Evolutionary conservation across 1,140 invertebrate species (phyloP).

Genomic region (Ceratosolen fusciceps): DNA sequence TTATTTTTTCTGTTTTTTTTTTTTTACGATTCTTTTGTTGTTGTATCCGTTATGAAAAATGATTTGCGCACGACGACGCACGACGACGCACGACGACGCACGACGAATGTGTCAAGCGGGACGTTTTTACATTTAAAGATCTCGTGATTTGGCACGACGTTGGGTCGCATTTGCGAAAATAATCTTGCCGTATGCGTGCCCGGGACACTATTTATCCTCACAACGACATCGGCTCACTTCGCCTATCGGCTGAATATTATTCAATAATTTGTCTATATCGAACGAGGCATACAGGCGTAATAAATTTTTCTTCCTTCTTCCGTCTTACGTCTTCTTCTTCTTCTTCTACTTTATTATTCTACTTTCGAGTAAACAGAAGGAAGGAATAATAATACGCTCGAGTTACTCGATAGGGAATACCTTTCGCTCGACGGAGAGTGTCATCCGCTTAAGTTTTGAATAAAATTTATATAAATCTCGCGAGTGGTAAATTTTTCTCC

Average conservation of each 20-base stretch:
- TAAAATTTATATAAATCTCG: constrained; percentile 20
- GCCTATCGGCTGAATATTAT: too few relatives aligned
- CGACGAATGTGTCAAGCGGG: neutral
- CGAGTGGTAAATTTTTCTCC: neutral
- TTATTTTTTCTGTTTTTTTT: too few relatives aligned
- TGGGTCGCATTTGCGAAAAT: neutral
- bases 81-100: neutral
- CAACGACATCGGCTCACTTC: too few relatives aligned
- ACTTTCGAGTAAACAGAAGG: neutral
- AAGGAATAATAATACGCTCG: neutral
- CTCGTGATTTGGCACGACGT: neutral
- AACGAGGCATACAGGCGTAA: too few relatives aligned
- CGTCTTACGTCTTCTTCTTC: too few relatives aligned
- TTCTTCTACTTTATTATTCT: too few relatives aligned
- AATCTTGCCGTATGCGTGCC: too few relatives aligned
- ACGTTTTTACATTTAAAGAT: neutral
- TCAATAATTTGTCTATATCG: too few relatives aligned
- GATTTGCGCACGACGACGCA: neutral
- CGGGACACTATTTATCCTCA: too few relatives aligned
- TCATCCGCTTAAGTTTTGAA: constrained; percentile 1
- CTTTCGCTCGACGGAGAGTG: neutral
- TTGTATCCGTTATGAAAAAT: too few relatives aligned
- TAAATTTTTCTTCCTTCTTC: too few relatives aligned
- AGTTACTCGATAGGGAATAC: neutral
- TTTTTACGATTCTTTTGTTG: too few relatives aligned